Base-by-base conservation (phyloP, 2,797 vertebrate species). In the Scolopax bukidnonensis region DNA sequence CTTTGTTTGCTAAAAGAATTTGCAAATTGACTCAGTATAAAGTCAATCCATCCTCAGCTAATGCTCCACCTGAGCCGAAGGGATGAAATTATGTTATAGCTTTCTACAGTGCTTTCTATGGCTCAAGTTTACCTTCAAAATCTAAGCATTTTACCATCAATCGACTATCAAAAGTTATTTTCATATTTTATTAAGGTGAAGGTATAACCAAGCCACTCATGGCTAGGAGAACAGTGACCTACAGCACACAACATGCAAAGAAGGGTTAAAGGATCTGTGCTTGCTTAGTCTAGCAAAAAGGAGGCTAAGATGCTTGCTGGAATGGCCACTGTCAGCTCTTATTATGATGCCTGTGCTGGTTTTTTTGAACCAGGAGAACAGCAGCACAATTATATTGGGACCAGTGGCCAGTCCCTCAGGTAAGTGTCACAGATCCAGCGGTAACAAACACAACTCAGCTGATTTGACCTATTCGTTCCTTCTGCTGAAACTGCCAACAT, bases 1-100 rank as follows among this genome's bases (percentile, higher is more conserved):
- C 63, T 91, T 84, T 76, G 30, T 86, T 96, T 91, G 57, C 76
- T 67, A 60, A 90, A 33, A 82, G 32, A 88, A 88, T 88, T 73
- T 95, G 48, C 47, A 88, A 60, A 79, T 24, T 53, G 33, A 47
- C 63, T 91, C 67, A 38, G 23, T 73, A 56, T 61, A 74, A 90
- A 92, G 70, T 57, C 59, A 90, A 83, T 74, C 68, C 16, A 19
- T 73, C 33, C 68, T 90, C 64, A 87, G 17, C 24, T 89, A 84
- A 89, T 64, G 84, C 17, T 87, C 67, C 63, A 82, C 32, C 30
- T 92, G 78, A 90, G 60, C 60, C 68, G 68, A 83, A 24, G 21
- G 6, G 16, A 23, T 74, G 33, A 95, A 87, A 80, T 83, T 80
- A 60, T 43, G 28, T 48, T 36, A 41, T n/a, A 74, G 56, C 38